Evolutionary conservation across 2,797 vertebrate genomes (phyloP).

Genomic region (Echiichthys vipera): DNA sequence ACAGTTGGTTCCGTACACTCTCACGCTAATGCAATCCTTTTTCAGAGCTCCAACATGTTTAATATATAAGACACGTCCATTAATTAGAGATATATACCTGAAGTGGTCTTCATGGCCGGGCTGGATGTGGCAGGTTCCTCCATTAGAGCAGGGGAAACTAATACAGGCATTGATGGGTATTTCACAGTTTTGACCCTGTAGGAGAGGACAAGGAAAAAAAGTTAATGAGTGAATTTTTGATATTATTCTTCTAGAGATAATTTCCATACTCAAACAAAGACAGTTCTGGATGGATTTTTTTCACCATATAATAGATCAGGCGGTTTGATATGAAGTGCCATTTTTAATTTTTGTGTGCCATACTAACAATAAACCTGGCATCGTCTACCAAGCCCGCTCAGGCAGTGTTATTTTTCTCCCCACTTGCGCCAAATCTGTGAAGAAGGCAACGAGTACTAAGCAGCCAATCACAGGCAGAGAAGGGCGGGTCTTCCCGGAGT

Average conservation of each 20-base stretch:
- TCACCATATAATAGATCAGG: not conserved
- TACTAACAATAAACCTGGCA: too few relatives aligned
- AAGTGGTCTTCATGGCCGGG: slow-evolving; percentile 89
- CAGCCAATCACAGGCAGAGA: too few relatives aligned
- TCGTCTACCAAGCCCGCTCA: too few relatives aligned
- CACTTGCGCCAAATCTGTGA: too few relatives aligned
- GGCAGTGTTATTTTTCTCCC: too few relatives aligned
- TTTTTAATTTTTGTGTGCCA: too few relatives aligned
- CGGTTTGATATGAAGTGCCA: too few relatives aligned
- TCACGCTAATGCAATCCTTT: not conserved
- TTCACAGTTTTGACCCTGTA: slow-evolving; percentile 93
- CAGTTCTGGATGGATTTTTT: not conserved
- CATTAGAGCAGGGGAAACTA: slow-evolving; percentile 92
- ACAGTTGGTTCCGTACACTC: not conserved
- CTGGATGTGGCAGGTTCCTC: slow-evolving; percentile 93
- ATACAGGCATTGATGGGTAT: slow-evolving; percentile 94
- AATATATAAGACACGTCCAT: slow-evolving; percentile 20
- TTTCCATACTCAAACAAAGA: slow-evolving; percentile 32
- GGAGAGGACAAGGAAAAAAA: slow-evolving; percentile 23
- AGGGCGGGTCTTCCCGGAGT: too few relatives aligned
- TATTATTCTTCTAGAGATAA: slow-evolving; percentile 1
- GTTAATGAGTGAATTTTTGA: slow-evolving; percentile 9
- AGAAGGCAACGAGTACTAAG: too few relatives aligned
- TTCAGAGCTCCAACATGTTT: accelerated
- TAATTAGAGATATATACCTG: slow-evolving; percentile 82